phyloP scores from a whole-genome alignment of 2,888 invertebrate species.

The Polia nebulosa region DNA sequence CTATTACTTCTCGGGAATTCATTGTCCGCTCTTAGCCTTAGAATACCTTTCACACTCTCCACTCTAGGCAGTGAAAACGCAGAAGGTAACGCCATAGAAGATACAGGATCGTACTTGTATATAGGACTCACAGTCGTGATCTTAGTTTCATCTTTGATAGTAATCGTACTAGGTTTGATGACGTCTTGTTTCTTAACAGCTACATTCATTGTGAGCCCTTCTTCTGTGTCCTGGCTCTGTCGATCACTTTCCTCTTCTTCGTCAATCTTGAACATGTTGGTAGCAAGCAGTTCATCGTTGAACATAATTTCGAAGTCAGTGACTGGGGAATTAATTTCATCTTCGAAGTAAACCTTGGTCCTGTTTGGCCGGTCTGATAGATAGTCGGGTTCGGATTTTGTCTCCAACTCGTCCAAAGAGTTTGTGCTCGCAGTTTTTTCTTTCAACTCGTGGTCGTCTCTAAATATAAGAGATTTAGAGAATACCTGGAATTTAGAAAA shows the following conservation, averaged over 20 bases:
- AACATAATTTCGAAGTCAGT: slow-evolving; percentile 91
- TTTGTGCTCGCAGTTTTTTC: slow-evolving; percentile 76
- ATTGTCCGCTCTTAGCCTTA: slow-evolving; percentile 75
- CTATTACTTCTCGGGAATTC: slow-evolving; percentile 82
- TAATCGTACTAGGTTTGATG: slow-evolving; percentile 85
- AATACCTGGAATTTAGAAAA: slow-evolving; percentile 83
- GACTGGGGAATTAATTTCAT: slow-evolving; percentile 87
- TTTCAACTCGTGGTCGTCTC: slow-evolving; percentile 86
- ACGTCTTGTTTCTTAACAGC: slow-evolving; percentile 84
- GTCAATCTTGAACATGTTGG: slow-evolving; percentile 88
- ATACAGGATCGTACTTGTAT: slow-evolving; percentile 85
- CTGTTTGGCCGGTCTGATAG: slow-evolving; percentile 84
- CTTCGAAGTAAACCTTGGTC: slow-evolving; percentile 89
- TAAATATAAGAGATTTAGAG: slow-evolving; percentile 89
- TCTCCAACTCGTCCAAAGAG: slow-evolving; percentile 85
- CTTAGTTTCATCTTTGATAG: slow-evolving; percentile 86
- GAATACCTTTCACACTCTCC: slow-evolving; percentile 86
- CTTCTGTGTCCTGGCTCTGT: slow-evolving; percentile 83
- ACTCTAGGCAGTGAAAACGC: slow-evolving; percentile 82
- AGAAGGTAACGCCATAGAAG: slow-evolving; percentile 80
- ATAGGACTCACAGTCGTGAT: slow-evolving; percentile 83
- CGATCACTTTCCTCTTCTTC: slow-evolving; percentile 87
- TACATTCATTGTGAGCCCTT: slow-evolving; percentile 86
- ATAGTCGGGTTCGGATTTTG: slow-evolving; percentile 87
- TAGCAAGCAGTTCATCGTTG: slow-evolving; percentile 86